Conservation (phyloP, 2,888 invertebrate species). For the Drosophila tanythrix region DNA sequence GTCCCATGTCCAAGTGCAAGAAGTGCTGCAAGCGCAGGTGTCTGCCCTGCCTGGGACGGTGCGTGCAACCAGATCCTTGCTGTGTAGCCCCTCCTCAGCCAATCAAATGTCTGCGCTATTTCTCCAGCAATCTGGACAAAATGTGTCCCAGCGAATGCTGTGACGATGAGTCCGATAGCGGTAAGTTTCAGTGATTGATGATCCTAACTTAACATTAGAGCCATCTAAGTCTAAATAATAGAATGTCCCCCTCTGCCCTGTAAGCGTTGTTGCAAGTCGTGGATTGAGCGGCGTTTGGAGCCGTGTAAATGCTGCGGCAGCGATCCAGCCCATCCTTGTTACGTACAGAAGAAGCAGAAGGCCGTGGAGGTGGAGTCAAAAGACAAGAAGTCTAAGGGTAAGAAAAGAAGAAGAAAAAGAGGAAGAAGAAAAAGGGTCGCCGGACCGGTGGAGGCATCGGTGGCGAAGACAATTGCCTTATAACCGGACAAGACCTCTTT, state of each 20-base stretch:
- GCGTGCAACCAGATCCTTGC: conserved; percentile 61
- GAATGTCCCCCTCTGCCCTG: conserved; percentile 68
- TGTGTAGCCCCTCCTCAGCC: conserved; percentile 23
- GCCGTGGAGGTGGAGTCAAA: neutral
- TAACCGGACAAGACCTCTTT: neutral
- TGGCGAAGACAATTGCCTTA: neutral
- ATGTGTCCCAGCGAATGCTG: conserved; percentile 75
- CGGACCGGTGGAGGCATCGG: conserved; percentile 54
- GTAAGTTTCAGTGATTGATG: conserved; percentile 52
- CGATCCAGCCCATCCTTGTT: conserved; percentile 54
- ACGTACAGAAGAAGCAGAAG: conserved; percentile 33
- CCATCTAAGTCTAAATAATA: conserved; percentile 5
- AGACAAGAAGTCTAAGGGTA: conserved; percentile 17
- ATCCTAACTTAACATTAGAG: too few relatives aligned
- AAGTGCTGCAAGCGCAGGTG: conserved; percentile 40
- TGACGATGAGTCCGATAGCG: conserved; percentile 81
- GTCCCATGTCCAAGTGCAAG: conserved; percentile 53
- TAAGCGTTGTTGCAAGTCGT: conserved; percentile 39
- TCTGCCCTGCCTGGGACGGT: conserved; percentile 19
- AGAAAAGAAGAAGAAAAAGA: conserved; percentile 1
- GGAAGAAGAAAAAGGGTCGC: conserved; percentile 43
- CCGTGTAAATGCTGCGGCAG: conserved; percentile 64
- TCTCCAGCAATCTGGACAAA: conserved; percentile 79
- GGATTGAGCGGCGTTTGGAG: conserved; percentile 56
- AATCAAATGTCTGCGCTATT: conserved; percentile 74